Evolutionary conservation across 2,113 vertebrate species (phyloP).

Genomic region (Ictalurus punctatus): DNA sequence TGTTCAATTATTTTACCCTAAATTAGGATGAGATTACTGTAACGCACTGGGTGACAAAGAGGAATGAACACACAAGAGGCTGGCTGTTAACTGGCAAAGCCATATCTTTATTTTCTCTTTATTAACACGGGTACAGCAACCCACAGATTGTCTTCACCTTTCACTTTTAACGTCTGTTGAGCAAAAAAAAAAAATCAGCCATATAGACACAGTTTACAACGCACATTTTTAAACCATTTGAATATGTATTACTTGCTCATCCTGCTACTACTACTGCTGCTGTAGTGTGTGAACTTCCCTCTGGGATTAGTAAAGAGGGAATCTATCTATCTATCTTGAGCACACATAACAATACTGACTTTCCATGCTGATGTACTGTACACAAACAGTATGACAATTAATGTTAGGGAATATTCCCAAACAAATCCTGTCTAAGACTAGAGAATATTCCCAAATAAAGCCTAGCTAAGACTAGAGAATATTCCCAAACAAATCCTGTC

Average conservation of each 20-base stretch:
- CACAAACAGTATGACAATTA: not conserved
- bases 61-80: not conserved
- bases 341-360: not conserved
- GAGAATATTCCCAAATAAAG: not conserved
- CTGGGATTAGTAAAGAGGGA: not conserved
- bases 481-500: not conserved
- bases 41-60: not conserved
- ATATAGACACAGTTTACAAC: too few species aligned
- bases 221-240: too few species aligned
- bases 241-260: not conserved
- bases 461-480: not conserved
- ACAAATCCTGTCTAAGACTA: not conserved
- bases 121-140: too few species aligned
- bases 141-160: not conserved
- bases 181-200: not conserved
- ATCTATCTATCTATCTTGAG: not conserved
- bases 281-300: not conserved
- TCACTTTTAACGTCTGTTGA: not conserved
- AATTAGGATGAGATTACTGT: not conserved
- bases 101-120: not conserved
- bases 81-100: not conserved
- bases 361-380: not conserved
- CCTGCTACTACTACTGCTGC: not conserved
- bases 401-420: not conserved
- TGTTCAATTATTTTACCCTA: not conserved